Base-by-base conservation (phyloP, 1,140 invertebrate genomes). In the Holotrichia oblita region DNA sequence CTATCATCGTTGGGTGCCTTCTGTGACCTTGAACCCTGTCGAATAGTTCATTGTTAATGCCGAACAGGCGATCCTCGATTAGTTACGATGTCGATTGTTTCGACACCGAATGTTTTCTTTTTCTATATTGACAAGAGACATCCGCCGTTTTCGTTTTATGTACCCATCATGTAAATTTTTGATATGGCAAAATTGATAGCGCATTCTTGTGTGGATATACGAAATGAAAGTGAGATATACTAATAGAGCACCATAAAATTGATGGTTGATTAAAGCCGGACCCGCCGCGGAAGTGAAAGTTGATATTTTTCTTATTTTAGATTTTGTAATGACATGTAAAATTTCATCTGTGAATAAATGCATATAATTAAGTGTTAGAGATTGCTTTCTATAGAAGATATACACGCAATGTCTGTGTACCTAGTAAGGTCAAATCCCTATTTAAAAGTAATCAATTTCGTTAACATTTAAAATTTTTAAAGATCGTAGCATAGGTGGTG, bases 31-130 rank as follows among this genome's bases (percentile, higher is more conserved):
- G 75, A 76, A 76, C 75, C 44, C 75, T 76, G 27, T 27, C 61
- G 17, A 40, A 24, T 27, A 76, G 75, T 44, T 76, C 75, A 76
- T 76, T 76, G 75, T 76, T 76, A 76, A 76, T 76, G 75, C 20
- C 75, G 44, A 59, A 74, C 73, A 42, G 41, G 73, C n/a, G 34
- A 74, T n/a, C 40, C 40, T 64, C 59, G 59, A 12, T 14, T 22
- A 34, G 22, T 7, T 10, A 14, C 12, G 61, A 69, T 12, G 22
- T 69, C 12, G 61, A 69, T 34, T 55, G 6, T 55, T 55, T 17
- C 48, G 17, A 55, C 48, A n/a, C 2, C 48, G 27, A 69, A 69
- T 69, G 20, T 27, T 22, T 69, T 69, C 22, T 69, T 12, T 69
- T 34, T 27, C 20, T 22, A 7, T 48, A 4, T 17, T 6, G 17